Evolutionary conservation across 2,113 vertebrate genomes (phyloP), one percentile per base, ranked within the genome.

Genomic region (Syngnathus scovelli): DNA sequence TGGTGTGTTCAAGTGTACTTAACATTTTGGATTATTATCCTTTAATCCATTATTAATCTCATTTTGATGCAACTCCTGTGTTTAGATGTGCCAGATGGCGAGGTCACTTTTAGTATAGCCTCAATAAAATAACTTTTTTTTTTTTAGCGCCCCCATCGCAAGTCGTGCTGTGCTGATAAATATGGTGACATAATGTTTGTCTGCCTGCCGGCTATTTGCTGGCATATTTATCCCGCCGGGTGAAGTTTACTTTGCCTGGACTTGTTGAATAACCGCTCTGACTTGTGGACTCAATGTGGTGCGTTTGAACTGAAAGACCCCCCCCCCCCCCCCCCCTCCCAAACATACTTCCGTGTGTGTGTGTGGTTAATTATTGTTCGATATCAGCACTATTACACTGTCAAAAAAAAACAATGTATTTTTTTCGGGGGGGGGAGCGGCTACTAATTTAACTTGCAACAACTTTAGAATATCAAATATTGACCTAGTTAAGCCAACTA

Each of bases 231-330:
- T 81, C 75, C 2, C 7, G 5, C 38, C 11, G 52, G 52, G 38
- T n/a, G 16, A 37, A 39, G 7, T 13, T 59, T 4, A 0, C 52
- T 74, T 59, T 76, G 70, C 68, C 73, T 55, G 71, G 71, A 38
- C 82, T 66, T 81, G 75, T 74, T 71, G 59, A 70, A 70, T 70
- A 68, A 66, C 21, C 51, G 61, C 75, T 16, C 59, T 9, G 37
- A 21, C 38, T n/a, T 55, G 52, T 55, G 11, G 52, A 27, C 52
- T 23, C 51, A 54, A 21, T 54, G 51, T 55, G 10, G 10, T 55
- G 52, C 4, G n/a, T 37, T 39, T 41, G 59, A 9, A 39, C 38
- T 61, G 18, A 18, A 39, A 21, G 59, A 39, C 36, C 19, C 0
- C 19, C 59, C 36, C 23, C 56, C 33, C 52, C 52, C 23, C 23